A percentile compares a stretch with the other conserved stretches of the same genome.
phyloP scores from a whole-genome alignment of 1,140 invertebrate genomes.

The Leptopilina boulardi region DNA sequence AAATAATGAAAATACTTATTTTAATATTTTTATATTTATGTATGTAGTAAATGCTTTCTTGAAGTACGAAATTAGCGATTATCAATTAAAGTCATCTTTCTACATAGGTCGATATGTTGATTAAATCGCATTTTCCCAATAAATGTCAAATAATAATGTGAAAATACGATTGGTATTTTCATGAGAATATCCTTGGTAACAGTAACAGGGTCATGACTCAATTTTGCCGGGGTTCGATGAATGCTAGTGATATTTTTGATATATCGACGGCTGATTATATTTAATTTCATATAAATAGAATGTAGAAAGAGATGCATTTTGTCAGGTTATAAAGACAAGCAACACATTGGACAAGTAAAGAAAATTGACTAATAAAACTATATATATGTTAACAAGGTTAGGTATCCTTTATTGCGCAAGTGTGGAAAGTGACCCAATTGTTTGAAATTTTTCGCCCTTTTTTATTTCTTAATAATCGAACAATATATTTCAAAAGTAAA shows the following conservation, averaged over 20 bases:
- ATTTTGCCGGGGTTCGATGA: neutral
- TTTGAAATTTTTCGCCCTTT: too few species aligned
- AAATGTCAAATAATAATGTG: slow-evolving; percentile 6
- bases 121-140: neutral
- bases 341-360: slow-evolving; percentile 67
- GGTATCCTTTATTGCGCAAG: neutral
- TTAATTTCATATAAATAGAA: neutral
- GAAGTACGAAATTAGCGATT: neutral
- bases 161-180: neutral
- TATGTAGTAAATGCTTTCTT: too few species aligned
- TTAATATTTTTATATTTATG: too few species aligned
- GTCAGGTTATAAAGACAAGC: slow-evolving; percentile 51
- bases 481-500: too few species aligned
- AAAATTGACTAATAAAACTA: neutral
- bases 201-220: slow-evolving; percentile 1
- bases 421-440: too few species aligned
- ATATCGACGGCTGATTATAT: neutral
- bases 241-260: neutral
- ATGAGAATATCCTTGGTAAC: neutral
- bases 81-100: neutral
- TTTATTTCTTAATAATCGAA: too few species aligned
- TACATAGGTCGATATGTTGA: too few species aligned
- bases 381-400: neutral
- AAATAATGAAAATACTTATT: too few species aligned
- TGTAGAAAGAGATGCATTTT: neutral